Evolutionary conservation across 2,113 vertebrate genomes (phyloP), one percentile per base, ranked within the genome.

Genomic region (Chitala chitala): DNA sequence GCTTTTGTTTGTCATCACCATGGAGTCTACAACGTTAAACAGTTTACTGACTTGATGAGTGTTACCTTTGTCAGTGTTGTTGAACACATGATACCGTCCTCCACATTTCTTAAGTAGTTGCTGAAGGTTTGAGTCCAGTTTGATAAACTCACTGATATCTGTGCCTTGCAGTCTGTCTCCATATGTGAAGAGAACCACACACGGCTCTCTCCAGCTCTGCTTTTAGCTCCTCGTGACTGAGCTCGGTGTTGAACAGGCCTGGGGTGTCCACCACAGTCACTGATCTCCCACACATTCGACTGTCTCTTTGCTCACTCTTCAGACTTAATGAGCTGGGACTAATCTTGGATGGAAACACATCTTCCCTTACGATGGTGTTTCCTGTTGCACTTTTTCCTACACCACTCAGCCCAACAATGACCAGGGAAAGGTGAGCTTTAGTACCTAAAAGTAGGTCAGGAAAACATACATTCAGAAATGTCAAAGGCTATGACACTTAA

Each of bases 231-330:
- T 71, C 68, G 6, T 48, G 9, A 0, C 0, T 6, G 1, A 76
- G 33, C 6, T 54, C 3, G 33, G 46, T 72, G 36, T 72, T 61
- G 40, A 46, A 77, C 17, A 77, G 51, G 9, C 75, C 75, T 3
- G 75, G 75, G 51, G 75, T 77, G 70, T 77, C 75, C 17, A 77
- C 61, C 22, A 73, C 69, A 54, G 36, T 29, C 29, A 77, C 70
- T 29, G 20, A 53, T 10, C 17, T 55, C 29, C 70, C 59, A 17
- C 4, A 17, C 13, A 65, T 69, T 24, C 54, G 20, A 2, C 69
- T 61, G 31, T 40, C 24, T 54, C 17, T 29, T 31, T 55, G 24
- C 15, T 72, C 5, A 48, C 75, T 50, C 33, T 9, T 6, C 22
- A 12, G 3, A 1, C 70, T 77, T 38, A 77, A 29, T 20, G 75